Evolutionary conservation across 2,888 invertebrate genomes (phyloP).

Genomic region (Lutraria lutraria): DNA sequence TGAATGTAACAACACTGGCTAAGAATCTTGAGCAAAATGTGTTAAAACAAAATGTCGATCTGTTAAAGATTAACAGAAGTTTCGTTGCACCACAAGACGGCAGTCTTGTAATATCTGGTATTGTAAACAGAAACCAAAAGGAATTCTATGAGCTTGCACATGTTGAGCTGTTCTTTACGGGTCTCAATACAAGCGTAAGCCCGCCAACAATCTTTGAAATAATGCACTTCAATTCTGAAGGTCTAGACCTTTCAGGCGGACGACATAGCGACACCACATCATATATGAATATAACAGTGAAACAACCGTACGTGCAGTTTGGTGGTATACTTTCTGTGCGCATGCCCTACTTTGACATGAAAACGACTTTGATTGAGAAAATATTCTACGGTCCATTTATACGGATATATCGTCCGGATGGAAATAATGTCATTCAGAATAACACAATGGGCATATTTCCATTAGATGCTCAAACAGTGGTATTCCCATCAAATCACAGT

Average conservation of each 20-base stretch:
- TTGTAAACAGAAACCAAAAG: conserved; percentile 41
- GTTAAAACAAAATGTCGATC: conserved; percentile 29
- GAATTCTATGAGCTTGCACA: conserved; percentile 44
- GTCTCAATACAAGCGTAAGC: conserved; percentile 58
- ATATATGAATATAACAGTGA: conserved; percentile 56
- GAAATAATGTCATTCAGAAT: conserved; percentile 49
- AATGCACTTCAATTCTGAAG: conserved; percentile 50
- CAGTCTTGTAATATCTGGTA: conserved; percentile 52
- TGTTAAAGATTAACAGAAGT: conserved; percentile 40
- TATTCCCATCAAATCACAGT: conserved; percentile 58
- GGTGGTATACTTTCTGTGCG: conserved; percentile 65
- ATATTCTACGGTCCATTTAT: conserved; percentile 59
- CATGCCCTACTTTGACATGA: conserved; percentile 48
- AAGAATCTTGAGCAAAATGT: conserved; percentile 45
- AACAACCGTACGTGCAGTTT: conserved; percentile 60
- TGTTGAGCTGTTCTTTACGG: conserved; percentile 65
- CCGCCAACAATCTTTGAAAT: conserved; percentile 65
- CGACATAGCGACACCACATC: conserved; percentile 38
- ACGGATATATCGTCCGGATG: conserved; percentile 48
- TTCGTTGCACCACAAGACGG: conserved; percentile 46
- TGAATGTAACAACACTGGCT: conserved; percentile 46
- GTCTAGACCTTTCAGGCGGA: conserved; percentile 37
- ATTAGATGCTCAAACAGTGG: conserved; percentile 48
- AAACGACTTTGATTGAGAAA: conserved; percentile 53
- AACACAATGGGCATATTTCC: conserved; percentile 61